Conservation (phyloP, 2,888 invertebrate species). For the Plusia festucae region DNA sequence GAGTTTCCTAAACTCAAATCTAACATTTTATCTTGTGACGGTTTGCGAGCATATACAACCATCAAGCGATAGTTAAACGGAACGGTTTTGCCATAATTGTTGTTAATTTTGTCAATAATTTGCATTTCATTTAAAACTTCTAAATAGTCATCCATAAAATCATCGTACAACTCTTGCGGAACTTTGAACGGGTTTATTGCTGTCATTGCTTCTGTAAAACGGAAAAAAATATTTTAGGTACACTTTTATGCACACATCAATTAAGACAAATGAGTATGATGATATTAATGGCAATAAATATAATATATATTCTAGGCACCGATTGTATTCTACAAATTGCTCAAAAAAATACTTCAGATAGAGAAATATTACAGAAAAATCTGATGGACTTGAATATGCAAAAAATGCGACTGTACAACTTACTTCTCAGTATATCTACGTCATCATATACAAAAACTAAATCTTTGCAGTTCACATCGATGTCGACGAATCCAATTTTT, state of each 20-base stretch:
- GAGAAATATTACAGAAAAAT: not conserved
- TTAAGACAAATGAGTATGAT: not conserved
- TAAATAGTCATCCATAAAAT: conserved; percentile 83
- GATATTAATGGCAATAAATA: not conserved
- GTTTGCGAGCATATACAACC: conserved; percentile 42
- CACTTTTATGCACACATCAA: not conserved
- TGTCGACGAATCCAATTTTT: conserved; percentile 90
- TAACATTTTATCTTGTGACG: conserved; percentile 33
- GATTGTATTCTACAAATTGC: too few species aligned
- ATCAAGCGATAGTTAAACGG: conserved; percentile 37
- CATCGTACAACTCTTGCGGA: conserved; percentile 63
- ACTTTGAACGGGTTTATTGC: conserved; percentile 81
- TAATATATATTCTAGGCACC: not conserved
- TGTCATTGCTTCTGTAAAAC: conserved; percentile 89
- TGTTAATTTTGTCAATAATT: conserved; percentile 56
- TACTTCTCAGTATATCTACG: conserved; percentile 90
- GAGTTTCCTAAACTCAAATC: conserved; percentile 8
- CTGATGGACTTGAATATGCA: not conserved
- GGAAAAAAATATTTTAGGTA: not conserved
- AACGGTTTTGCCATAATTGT: conserved; percentile 28
- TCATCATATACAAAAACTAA: conserved; percentile 90
- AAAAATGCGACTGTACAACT: conserved; percentile 54
- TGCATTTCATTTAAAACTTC: conserved; percentile 83
- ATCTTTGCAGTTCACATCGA: conserved; percentile 89
- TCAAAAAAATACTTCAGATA: not conserved